Evolutionary conservation across 2,113 vertebrate species (phyloP).

Genomic region (Plecturocebus donacophilus): DNA sequence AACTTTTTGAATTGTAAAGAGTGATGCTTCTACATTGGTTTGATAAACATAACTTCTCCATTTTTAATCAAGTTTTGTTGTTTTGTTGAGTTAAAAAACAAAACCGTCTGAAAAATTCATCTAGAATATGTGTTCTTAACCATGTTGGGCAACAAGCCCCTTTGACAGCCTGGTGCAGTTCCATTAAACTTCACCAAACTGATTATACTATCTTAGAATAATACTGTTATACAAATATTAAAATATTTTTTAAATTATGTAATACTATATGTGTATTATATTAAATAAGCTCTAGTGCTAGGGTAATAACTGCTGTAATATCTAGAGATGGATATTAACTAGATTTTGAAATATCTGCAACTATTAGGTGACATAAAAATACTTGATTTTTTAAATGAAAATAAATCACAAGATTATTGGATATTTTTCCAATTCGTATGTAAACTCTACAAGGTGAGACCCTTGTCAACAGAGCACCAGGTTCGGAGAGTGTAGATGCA

Average conservation of each 20-base stretch:
- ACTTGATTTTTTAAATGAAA: not conserved
- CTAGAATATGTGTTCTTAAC: not conserved
- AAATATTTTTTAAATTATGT: not conserved
- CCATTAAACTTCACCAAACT: not conserved
- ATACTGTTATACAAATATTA: not conserved
- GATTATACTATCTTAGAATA: not conserved
- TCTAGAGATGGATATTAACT: not conserved
- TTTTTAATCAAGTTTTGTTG: conserved; percentile 2
- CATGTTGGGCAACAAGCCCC: not conserved
- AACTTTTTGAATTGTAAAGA: not conserved
- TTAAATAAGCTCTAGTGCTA: not conserved
- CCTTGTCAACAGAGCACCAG: not conserved
- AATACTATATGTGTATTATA: not conserved
- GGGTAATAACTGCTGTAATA: not conserved
- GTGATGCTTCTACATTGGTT: not conserved
- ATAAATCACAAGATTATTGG: not conserved
- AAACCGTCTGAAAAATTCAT: not conserved
- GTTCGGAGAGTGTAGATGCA: not conserved
- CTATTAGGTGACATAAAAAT: not conserved
- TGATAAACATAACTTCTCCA: not conserved
- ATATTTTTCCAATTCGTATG: not conserved
- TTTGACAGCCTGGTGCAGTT: not conserved
- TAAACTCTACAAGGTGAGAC: not conserved
- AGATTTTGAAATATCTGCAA: not conserved
- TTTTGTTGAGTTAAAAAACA: not conserved